These are phyloP conservation scores for Ancistrus triradiatus DNA, from an alignment of 2,113 vertebrate genomes.

Conservation along the genomic window DNA sequence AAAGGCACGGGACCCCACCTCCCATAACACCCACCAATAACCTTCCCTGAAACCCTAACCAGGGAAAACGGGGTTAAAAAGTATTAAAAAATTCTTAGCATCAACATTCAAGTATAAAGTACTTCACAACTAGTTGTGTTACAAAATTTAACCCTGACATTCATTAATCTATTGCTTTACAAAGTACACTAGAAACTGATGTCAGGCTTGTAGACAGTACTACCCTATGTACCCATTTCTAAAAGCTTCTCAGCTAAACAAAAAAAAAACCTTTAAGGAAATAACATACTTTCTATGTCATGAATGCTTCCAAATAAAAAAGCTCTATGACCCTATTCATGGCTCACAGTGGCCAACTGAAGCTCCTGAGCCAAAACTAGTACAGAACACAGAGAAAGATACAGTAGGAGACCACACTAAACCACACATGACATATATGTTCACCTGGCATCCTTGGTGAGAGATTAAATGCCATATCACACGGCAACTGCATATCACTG, in stretches of 20 bases:
- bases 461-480: neutral
- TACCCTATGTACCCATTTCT: neutral
- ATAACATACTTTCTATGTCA: neutral
- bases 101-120: too few species aligned
- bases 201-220: too few species aligned
- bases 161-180: too few species aligned
- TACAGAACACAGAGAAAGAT: slow-evolving; percentile 2
- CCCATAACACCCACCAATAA: too few species aligned
- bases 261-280: neutral
- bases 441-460: neutral
- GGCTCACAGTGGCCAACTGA: slow-evolving; percentile 4
- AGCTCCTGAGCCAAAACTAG: neutral
- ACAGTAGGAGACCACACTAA: neutral
- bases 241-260: too few species aligned
- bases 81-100: too few species aligned
- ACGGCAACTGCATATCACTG: neutral
- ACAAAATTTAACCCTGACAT: too few species aligned
- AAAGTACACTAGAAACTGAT: too few species aligned
- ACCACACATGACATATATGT: slow-evolving; percentile 2
- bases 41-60: too few species aligned
- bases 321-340: slow-evolving; percentile 13
- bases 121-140: too few species aligned
- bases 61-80: too few species aligned
- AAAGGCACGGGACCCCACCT: too few species aligned
- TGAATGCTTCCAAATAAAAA: slow-evolving; percentile 4